Base-by-base conservation (phyloP, 1,140 invertebrate genomes). In the Brachionus calyciflorus region DNA sequence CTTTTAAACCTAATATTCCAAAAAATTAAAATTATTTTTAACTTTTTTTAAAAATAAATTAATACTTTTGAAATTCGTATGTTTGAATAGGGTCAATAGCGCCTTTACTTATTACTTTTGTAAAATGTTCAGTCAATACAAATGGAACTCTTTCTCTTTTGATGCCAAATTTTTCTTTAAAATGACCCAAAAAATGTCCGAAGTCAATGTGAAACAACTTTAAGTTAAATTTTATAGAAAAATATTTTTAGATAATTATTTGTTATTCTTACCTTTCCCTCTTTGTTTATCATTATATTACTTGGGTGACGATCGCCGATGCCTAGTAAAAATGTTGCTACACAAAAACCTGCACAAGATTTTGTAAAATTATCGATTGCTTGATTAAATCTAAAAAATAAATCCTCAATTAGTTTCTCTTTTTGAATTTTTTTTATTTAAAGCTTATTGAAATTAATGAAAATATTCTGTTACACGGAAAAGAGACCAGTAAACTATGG, bases 151-250 rank as follows among this genome's bases (percentile, higher is more conserved):
- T 87, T 85, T 99, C 96, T 30, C 96, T 87, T 79, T 93, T 90
- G 80, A 99, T 95, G 5, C 96, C 96, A 88, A 98, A 96, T 86
- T 99, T 99, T 82, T 96, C 95, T 85, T 99, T 99, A 83, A 96
- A 97, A 85, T 99, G 96, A 14, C 97, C 95, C 24, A 99, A 87
- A 84, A 99, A 97, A 80, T 99, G 97, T n/a, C 97, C 97, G 87
- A 99, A 99, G 85, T 99, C 97, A 77, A 99, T 96, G 84, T 99
- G 97, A 86, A 99, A 99, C 55, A 99, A 89, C 90, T 88, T n/a
- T n/a, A n/a, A n/a, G n/a, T n/a, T n/a, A n/a, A n/a, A n/a, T n/a
- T n/a, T n/a, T n/a, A n/a, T n/a, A n/a, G n/a, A n/a, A n/a, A n/a
- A n/a, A n/a, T n/a, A n/a, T n/a, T n/a, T n/a, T n/a, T n/a, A n/a